phyloP scores from a whole-genome alignment of 2,888 invertebrate genomes.

The Amphimallon solstitiale region DNA sequence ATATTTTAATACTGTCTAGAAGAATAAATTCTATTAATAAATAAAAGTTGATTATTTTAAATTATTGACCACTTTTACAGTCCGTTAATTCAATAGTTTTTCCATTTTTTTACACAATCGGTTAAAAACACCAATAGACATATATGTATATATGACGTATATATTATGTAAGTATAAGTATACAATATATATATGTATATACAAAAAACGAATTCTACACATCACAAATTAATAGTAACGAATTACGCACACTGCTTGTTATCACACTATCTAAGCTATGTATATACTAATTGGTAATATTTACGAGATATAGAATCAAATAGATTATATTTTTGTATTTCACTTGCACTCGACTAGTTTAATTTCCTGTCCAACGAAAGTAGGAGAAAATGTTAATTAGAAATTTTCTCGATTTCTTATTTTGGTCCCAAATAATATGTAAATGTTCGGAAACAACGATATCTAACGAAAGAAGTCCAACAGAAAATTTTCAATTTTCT shows the following conservation, averaged over 20 bases:
- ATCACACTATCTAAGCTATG: conserved; percentile 32
- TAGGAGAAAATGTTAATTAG: conserved; percentile 1
- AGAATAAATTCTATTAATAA: no score
- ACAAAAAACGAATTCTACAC: conserved; percentile 24
- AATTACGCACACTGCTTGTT: conserved; percentile 28
- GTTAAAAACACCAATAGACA: conserved; percentile 26
- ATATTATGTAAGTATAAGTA: conserved; percentile 2
- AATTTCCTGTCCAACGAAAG: conserved; percentile 14
- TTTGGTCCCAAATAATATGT: conserved; percentile 60
- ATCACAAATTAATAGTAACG: conserved; percentile 14
- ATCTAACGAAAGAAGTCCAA: conserved; percentile 18
- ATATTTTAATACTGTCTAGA: no score
- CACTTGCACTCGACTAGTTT: conserved; percentile 15
- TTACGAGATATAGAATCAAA: neutral
- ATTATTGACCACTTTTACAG: conserved; percentile 4
- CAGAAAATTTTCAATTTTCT: conserved; percentile 14
- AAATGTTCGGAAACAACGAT: conserved; percentile 39
- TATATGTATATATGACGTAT: conserved; percentile 7
- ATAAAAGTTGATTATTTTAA: no score
- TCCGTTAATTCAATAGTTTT: conserved; percentile 1
- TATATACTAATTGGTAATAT: conserved; percentile 9
- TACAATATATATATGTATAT: no score
- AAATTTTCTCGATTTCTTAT: conserved; percentile 23
- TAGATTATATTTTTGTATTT: conserved; percentile 9
- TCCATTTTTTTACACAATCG: conserved; percentile 17